Evolutionary conservation across 2,888 invertebrate genomes (phyloP).

Genomic region (Dilophus febrilis): DNA sequence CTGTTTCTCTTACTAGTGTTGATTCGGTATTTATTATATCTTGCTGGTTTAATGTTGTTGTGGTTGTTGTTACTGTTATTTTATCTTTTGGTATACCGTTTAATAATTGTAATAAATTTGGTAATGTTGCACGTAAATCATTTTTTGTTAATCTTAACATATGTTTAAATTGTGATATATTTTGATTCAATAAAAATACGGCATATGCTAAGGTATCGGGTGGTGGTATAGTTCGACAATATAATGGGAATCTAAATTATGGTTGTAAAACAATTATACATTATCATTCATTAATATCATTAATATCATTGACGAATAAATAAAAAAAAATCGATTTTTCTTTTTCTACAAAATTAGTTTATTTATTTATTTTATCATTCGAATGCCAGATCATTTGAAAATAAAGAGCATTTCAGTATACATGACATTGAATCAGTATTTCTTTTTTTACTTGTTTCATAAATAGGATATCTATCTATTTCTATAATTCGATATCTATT

Average conservation of each 20-base stretch:
- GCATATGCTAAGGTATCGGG: constrained; percentile 54
- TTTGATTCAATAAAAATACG: constrained; percentile 82
- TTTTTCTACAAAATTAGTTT: too few relatives aligned
- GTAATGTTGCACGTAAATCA: constrained; percentile 23
- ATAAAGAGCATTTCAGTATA: too few relatives aligned
- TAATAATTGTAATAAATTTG: constrained; percentile 23
- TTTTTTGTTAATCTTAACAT: constrained; percentile 15
- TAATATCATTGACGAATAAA: constrained; percentile 1
- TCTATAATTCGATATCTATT: too few relatives aligned
- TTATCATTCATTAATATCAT: neutral
- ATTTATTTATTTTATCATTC: too few relatives aligned
- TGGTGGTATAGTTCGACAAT: constrained; percentile 29
- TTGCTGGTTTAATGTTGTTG: neutral
- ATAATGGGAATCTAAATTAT: constrained; percentile 62
- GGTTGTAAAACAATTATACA: constrained; percentile 6
- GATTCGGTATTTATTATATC: neutral
- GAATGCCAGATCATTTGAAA: too few relatives aligned
- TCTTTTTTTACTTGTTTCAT: too few relatives aligned
- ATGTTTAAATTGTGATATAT: constrained; percentile 68
- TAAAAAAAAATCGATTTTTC: too few relatives aligned
- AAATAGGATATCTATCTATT: too few relatives aligned
- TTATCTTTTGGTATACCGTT: constrained; percentile 7
- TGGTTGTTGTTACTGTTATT: too few relatives aligned
- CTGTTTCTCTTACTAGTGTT: neutral
- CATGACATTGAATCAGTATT: too few relatives aligned